Percentiles rank a stretch among this genome's conserved stretches.
Evolutionary conservation across 1,140 invertebrate species (phyloP).

Genomic region (Dendroctonus ponderosae): DNA sequence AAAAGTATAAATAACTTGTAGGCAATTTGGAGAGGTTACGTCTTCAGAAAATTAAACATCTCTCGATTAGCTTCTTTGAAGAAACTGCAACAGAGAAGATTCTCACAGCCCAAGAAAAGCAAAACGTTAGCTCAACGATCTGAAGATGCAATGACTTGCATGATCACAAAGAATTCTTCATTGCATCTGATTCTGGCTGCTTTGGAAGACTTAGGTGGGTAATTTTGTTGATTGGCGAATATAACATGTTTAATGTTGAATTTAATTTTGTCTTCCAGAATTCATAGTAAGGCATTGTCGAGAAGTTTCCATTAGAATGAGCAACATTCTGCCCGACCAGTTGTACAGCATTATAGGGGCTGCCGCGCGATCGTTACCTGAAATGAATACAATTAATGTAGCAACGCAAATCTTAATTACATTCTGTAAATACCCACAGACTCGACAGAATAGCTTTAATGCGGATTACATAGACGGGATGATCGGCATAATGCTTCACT

Average conservation of each 20-base stretch:
- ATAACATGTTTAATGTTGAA: no score
- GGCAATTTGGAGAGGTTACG: slow-evolving; percentile 64
- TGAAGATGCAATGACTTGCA: slow-evolving; percentile 52
- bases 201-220: slow-evolving; percentile 50
- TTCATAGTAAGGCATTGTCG: slow-evolving; percentile 55
- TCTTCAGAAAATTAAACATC: slow-evolving; percentile 49
- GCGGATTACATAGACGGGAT: slow-evolving; percentile 49
- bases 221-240: no score
- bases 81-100: slow-evolving; percentile 52
- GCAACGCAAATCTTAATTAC: slow-evolving; percentile 57
- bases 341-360: slow-evolving; percentile 53
- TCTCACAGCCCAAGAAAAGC: slow-evolving; percentile 48
- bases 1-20: slow-evolving; percentile 35
- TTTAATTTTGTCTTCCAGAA: slow-evolving; percentile 50
- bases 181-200: slow-evolving; percentile 52
- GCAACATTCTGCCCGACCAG: slow-evolving; percentile 48
- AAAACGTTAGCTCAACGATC: slow-evolving; percentile 47
- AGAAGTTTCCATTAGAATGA: slow-evolving; percentile 49
- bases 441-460: slow-evolving; percentile 36
- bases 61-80: slow-evolving; percentile 51
- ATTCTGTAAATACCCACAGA: slow-evolving; percentile 50
- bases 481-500: slow-evolving; percentile 58
- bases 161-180: slow-evolving; percentile 49
- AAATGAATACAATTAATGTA: slow-evolving; percentile 54
- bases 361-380: slow-evolving; percentile 57